Conservation (phyloP, 2,888 invertebrate genomes). For the Synergus laeviventris region DNA sequence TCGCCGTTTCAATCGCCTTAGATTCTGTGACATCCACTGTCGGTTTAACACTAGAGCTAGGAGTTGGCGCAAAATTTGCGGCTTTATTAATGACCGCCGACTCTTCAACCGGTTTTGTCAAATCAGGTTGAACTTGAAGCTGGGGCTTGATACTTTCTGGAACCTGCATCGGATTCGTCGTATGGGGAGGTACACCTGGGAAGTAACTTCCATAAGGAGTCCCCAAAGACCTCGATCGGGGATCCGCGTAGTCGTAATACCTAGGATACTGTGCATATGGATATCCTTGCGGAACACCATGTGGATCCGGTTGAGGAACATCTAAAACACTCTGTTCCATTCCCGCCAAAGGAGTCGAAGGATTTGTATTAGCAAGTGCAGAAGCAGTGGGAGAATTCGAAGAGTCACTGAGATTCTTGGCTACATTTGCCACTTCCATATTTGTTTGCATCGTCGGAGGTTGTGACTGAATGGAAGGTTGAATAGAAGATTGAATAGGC, state of each 20-base stretch:
- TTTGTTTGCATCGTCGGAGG: constrained; percentile 27
- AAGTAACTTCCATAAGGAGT: constrained; percentile 71
- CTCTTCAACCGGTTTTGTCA: constrained; percentile 52
- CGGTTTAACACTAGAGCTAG: constrained; percentile 36
- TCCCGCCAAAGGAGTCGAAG: not conserved
- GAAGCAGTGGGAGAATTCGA: constrained; percentile 48
- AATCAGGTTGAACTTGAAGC: constrained; percentile 49
- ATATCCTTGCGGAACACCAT: constrained; percentile 68
- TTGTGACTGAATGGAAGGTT: constrained; percentile 15
- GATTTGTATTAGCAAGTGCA: constrained; percentile 27
- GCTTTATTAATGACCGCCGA: not conserved
- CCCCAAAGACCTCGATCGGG: constrained; percentile 67
- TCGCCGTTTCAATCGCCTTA: not conserved
- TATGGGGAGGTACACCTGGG: constrained; percentile 64
- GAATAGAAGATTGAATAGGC: constrained; percentile 25
- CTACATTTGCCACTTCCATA: constrained; percentile 9
- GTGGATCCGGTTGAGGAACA: constrained; percentile 34
- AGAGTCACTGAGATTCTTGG: constrained; percentile 54
- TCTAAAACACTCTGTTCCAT: constrained; percentile 28
- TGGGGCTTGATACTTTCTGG: constrained; percentile 55
- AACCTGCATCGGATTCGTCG: constrained; percentile 58
- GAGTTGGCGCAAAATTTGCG: not conserved
- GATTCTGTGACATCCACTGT: constrained; percentile 46
- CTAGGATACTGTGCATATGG: constrained; percentile 73
- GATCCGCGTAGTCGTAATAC: constrained; percentile 72